Percentiles rank a stretch among this genome's conserved stretches.
Conservation (phyloP, 2,888 invertebrate genomes). For the Drosophila rellima region DNA sequence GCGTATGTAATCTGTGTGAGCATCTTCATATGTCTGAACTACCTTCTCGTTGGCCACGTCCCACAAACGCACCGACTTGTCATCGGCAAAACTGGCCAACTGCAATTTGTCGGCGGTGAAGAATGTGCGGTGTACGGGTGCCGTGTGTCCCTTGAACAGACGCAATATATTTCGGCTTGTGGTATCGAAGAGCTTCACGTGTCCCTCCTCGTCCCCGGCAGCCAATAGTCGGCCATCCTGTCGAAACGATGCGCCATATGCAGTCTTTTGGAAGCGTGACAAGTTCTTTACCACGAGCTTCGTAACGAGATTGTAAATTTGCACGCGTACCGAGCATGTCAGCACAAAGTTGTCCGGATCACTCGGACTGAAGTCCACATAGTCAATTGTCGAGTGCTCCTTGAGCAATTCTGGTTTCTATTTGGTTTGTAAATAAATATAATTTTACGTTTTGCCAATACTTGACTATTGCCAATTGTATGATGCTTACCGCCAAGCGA, state of each 20-base stretch:
- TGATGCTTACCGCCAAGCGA: constrained; percentile 90
- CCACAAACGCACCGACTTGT: constrained; percentile 95
- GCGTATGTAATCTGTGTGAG: constrained; percentile 92
- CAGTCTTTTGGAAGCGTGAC: constrained; percentile 92
- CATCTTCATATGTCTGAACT: constrained; percentile 88
- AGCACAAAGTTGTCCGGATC: constrained; percentile 97
- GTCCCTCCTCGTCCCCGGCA: constrained; percentile 95
- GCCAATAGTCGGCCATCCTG: constrained; percentile 93
- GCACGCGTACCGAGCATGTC: constrained; percentile 95
- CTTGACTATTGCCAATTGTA: neutral
- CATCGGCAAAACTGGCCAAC: constrained; percentile 95
- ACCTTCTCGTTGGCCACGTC: constrained; percentile 94
- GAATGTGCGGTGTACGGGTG: constrained; percentile 92
- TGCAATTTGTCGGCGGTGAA: constrained; percentile 93
- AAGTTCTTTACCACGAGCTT: constrained; percentile 93
- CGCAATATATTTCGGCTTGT: constrained; percentile 93
- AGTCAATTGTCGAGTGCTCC: constrained; percentile 96
- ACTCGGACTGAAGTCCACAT: constrained; percentile 95
- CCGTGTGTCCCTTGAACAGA: constrained; percentile 94
- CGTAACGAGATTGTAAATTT: constrained; percentile 94
- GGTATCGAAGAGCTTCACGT: constrained; percentile 95
- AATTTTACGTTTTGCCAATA: neutral
- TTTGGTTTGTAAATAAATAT: constrained; percentile 14
- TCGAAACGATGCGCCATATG: constrained; percentile 94
- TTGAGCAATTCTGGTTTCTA: constrained; percentile 95